phyloP scores from a whole-genome alignment of 2,888 invertebrate species.

The Cantharis rufa region DNA sequence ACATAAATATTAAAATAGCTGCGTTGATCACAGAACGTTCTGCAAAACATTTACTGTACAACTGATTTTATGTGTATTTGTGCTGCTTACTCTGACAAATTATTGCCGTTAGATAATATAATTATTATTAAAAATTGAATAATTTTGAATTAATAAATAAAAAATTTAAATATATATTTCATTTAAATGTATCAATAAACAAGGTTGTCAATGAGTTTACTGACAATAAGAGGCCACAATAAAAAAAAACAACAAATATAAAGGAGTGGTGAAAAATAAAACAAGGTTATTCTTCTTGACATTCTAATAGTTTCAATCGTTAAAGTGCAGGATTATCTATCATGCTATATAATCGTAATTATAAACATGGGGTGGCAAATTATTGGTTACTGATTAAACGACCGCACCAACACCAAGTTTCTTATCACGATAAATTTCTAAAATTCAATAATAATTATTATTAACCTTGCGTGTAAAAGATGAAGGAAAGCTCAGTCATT shows the following conservation, averaged over 20 bases:
- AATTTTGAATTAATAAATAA: no score
- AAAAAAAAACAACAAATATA: not conserved
- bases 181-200: not conserved
- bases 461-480: not conserved
- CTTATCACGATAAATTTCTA: not conserved
- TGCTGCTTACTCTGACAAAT: no score
- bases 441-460: not conserved
- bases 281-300: slow-evolving; percentile 1
- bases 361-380: not conserved
- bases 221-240: not conserved
- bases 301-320: not conserved
- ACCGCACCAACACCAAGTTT: not conserved
- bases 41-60: no score
- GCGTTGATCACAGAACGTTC: no score
- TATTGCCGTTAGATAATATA: no score
- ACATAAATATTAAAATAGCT: no score
- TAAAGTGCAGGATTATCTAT: not conserved
- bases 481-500: not conserved
- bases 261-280: slow-evolving; percentile 1
- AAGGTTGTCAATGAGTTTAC: not conserved
- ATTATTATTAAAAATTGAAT: no score
- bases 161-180: not conserved
- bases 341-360: not conserved
- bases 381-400: not conserved
- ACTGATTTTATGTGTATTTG: no score